phyloP scores from a whole-genome alignment of 2,888 invertebrate genomes.

The Ormyrus nitidulus region DNA sequence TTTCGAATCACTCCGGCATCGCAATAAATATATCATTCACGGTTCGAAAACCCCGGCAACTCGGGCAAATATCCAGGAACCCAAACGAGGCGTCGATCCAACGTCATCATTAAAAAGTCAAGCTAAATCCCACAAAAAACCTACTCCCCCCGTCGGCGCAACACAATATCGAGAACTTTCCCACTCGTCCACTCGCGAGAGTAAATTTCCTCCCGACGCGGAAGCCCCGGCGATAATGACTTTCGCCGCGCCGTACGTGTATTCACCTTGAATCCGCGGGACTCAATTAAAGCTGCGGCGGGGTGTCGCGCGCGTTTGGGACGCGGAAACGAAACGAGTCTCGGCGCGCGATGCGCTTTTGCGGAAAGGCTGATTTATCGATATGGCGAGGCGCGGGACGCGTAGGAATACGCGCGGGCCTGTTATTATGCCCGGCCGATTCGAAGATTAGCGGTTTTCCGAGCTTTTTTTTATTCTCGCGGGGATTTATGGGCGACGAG shows the following conservation, averaged over 20 bases:
- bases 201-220: no score
- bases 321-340: constrained; percentile 9
- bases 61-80: no score
- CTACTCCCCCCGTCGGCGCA: no score
- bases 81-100: no score
- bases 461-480: background rate
- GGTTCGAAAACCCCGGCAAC: no score
- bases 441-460: constrained; percentile 17
- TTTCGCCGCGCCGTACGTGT: constrained; percentile 23
- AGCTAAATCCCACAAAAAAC: no score
- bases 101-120: no score
- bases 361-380: constrained; percentile 30
- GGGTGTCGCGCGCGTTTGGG: background rate
- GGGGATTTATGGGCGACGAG: background rate
- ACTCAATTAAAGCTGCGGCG: constrained; percentile 46
- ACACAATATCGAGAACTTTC: no score
- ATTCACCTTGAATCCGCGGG: constrained; percentile 36
- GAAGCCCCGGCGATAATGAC: constrained; percentile 40
- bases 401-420: background rate
- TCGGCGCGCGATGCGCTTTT: background rate
- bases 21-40: no score
- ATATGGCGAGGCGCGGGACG: background rate
- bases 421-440: constrained; percentile 17
- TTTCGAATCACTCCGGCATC: no score
- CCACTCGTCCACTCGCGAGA: no score